Percentiles rank a stretch among this genome's conserved stretches.
These are phyloP conservation scores for Norana najaformis DNA, from an alignment of 2,888 invertebrate genomes.

Conservation along the genomic window DNA sequence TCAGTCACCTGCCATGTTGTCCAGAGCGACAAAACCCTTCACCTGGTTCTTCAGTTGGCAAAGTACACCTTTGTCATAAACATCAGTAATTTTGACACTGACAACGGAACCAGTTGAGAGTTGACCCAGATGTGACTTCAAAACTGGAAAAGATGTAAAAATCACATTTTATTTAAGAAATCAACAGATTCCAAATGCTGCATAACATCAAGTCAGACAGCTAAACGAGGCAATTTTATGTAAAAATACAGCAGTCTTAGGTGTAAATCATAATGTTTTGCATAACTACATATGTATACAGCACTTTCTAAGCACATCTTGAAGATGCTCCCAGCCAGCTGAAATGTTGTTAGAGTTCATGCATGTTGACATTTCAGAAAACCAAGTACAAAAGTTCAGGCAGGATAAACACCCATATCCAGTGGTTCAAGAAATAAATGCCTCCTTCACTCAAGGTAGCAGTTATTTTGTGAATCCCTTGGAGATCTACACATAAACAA, in stretches of 20 bases:
- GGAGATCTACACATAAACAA: too few relatives aligned
- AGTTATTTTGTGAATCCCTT: too few relatives aligned
- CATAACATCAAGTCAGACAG: neutral
- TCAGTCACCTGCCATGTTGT: conserved; percentile 46
- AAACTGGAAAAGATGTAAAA: conserved; percentile 25
- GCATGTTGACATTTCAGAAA: too few relatives aligned
- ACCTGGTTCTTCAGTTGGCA: conserved; percentile 46
- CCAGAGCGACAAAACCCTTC: conserved; percentile 46
- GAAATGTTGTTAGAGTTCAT: too few relatives aligned
- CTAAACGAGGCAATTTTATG: neutral
- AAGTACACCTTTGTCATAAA: conserved; percentile 46
- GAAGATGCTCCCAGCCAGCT: neutral
- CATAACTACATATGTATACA: neutral
- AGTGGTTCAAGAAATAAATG: too few relatives aligned
- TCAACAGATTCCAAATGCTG: neutral
- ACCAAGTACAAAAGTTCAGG: too few relatives aligned
- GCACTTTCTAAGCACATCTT: neutral
- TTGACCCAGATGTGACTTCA: conserved; percentile 19
- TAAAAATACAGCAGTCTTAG: neutral
- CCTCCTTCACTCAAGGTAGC: too few relatives aligned
- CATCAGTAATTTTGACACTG: conserved; percentile 45
- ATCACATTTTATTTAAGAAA: neutral
- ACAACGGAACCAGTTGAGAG: conserved; percentile 39
- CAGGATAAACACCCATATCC: too few relatives aligned
- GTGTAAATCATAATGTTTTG: neutral